Evolutionary conservation across 2,888 invertebrate genomes (phyloP), one percentile per base, ranked within the genome.

Genomic region (Linyphia triangularis): DNA sequence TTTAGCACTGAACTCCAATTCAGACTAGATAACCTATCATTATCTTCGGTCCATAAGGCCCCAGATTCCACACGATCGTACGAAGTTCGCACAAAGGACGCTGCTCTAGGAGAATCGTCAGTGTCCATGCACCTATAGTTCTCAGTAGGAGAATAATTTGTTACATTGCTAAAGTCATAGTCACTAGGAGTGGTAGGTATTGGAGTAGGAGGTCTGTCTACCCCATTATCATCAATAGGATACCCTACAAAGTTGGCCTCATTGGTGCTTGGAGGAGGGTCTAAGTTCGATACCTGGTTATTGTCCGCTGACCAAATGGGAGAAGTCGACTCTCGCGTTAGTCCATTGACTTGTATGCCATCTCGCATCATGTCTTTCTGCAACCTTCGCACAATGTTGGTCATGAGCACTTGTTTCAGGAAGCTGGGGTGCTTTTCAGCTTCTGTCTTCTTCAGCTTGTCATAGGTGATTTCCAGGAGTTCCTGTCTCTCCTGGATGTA

Each of bases 1-100:
- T 96, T 96, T 90, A 97, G 94, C 91, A 97, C 97, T 75, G 97
- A 97, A 92, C 97, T 96, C 97, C 97, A 97, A 93, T 97, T 97
- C 93, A 97, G 97, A 91, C 96, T 95, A 91, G 96, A 95, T 92
- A 95, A 95, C 92, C 94, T 94, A 91, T 96, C 95, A 89, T 95
- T 95, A 90, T 94, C 94, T 16, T 91, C 90, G 61, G 85, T 90
- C 90, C 90, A 90, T 84, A 89, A 90, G 90, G 90, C 90, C 90
- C 89, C 85, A 24, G 79, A 77, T 73, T 90, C 90, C 30, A 65
- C 70, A 24, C 89, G 79, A 19, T 90, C 90, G 37, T 75, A 90
- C 24, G 78, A 43, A 82, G 89, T 82, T 67, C 90, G 75, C 13
- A 78, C 73, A 79, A 90, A 90, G 26, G 90, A 90, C 16, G 91